A percentile compares a stretch with the other conserved stretches of the same genome.
These are phyloP conservation scores for Nemapogon koenigi DNA, from an alignment of 2,888 invertebrate species.

Conservation along the genomic window DNA sequence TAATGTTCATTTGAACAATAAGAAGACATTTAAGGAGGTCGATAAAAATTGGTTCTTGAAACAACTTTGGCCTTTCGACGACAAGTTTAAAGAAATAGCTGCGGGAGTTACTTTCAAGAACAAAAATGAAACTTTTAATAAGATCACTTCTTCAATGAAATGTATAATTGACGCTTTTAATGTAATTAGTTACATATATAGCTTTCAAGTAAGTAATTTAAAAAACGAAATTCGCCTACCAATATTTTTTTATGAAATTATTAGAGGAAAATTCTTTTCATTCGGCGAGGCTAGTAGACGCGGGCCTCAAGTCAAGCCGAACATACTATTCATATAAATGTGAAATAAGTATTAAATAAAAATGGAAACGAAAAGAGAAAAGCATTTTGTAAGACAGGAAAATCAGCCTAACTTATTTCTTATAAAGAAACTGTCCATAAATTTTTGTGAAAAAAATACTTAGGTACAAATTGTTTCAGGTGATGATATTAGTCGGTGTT, in stretches of 20 bases:
- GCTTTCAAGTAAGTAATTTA: slow-evolving; percentile 7
- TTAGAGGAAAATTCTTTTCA: background rate
- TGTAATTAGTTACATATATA: slow-evolving; percentile 2
- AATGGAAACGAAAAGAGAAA: too few species aligned
- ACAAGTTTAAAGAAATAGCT: background rate
- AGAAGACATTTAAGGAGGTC: too few species aligned
- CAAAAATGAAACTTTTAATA: background rate
- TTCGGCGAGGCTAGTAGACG: slow-evolving; percentile 20
- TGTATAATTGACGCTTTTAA: slow-evolving; percentile 4
- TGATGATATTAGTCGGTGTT: slow-evolving; percentile 21
- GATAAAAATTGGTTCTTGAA: background rate
- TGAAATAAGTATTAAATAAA: too few species aligned
- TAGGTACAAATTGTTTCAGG: slow-evolving; percentile 25
- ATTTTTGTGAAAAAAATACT: too few species aligned
- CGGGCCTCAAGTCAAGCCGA: too few species aligned
- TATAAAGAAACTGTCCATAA: too few species aligned
- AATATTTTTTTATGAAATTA: background rate
- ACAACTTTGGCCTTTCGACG: slow-evolving; percentile 1
- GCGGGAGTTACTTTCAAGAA: background rate
- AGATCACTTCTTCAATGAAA: background rate
- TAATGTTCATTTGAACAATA: slow-evolving; percentile 3
- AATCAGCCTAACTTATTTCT: too few species aligned
- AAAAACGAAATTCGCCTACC: too few species aligned
- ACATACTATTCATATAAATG: too few species aligned
- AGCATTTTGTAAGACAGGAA: too few species aligned